A percentile compares a stretch with the other conserved stretches of the same genome.
These are phyloP conservation scores for Morpho helenor DNA, from an alignment of 2,888 invertebrate species.

Conservation along the genomic window DNA sequence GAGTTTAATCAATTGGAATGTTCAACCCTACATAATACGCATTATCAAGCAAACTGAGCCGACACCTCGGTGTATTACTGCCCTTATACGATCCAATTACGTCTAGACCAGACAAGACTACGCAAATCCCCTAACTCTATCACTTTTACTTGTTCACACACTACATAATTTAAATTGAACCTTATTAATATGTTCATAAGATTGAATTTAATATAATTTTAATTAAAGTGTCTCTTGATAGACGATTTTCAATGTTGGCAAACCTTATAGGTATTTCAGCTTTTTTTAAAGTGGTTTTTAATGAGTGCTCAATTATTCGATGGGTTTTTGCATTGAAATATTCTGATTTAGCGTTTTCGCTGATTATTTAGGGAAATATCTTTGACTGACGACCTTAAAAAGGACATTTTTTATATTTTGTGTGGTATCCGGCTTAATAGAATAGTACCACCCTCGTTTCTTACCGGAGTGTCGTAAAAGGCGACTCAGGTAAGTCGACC, in stretches of 20 bases:
- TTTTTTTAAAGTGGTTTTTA: conserved; percentile 13
- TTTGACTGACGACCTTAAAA: too few relatives aligned
- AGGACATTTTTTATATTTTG: too few relatives aligned
- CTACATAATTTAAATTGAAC: neutral
- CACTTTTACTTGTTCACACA: conserved; percentile 22
- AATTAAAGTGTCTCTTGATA: conserved; percentile 3
- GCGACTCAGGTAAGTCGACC: too few relatives aligned
- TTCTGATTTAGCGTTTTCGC: conserved; percentile 3
- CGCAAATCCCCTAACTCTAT: conserved; percentile 40
- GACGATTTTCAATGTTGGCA: conserved; percentile 16
- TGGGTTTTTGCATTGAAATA: conserved; percentile 8
- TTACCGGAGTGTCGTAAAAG: too few relatives aligned
- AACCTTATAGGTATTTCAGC: conserved; percentile 6
- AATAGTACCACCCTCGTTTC: too few relatives aligned
- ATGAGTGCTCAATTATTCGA: conserved; percentile 4
- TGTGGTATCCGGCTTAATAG: too few relatives aligned
- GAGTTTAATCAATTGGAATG: neutral
- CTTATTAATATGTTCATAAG: neutral
- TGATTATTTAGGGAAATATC: neutral
- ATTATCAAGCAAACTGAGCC: conserved; percentile 48
- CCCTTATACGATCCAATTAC: conserved; percentile 64
- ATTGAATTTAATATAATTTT: neutral
- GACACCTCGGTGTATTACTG: conserved; percentile 49
- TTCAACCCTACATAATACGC: conserved; percentile 44
- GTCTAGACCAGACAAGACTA: conserved; percentile 59